phyloP scores from a whole-genome alignment of 2,888 invertebrate species.

The Harpagoxenus sublaevis region DNA sequence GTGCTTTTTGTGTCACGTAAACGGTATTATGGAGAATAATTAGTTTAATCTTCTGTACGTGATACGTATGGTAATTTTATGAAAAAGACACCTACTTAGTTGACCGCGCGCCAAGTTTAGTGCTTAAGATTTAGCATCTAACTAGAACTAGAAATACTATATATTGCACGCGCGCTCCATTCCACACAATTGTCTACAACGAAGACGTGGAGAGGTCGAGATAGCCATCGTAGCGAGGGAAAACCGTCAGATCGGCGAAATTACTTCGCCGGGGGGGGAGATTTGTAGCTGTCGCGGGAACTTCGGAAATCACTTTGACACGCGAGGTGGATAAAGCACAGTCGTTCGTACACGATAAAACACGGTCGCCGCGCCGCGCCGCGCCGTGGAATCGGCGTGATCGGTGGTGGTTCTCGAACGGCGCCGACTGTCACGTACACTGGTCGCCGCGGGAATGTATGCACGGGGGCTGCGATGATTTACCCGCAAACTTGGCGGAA shows the following conservation, averaged over 20 bases:
- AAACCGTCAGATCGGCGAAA: conserved; percentile 18
- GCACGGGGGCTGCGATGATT: conserved; percentile 60
- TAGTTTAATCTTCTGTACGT: conserved; percentile 16
- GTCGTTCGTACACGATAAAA: conserved; percentile 45
- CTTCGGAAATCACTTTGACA: conserved; percentile 53
- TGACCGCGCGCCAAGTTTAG: not conserved
- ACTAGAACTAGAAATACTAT: too few species aligned
- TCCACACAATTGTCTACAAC: not conserved
- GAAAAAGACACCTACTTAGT: conserved; percentile 9
- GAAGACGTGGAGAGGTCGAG: not conserved
- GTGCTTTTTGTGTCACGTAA: conserved; percentile 2
- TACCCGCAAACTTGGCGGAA: conserved; percentile 68
- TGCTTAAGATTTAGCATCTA: not conserved
- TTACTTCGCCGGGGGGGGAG: conserved; percentile 23
- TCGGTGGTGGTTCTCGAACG: conserved; percentile 69
- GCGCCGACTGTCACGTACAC: conserved; percentile 55
- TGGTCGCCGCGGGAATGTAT: conserved; percentile 46
- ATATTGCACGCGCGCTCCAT: not conserved
- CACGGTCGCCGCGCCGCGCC: conserved; percentile 16
- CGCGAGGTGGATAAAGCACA: conserved; percentile 38
- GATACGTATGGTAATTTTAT: conserved; percentile 11
- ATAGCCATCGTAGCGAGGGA: not conserved
- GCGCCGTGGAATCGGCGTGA: conserved; percentile 63
- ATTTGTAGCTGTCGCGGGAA: conserved; percentile 40
- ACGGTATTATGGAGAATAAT: conserved; percentile 14